Evolutionary conservation across 2,113 vertebrate genomes (phyloP).

Genomic region (Proterorhinus semilunaris): DNA sequence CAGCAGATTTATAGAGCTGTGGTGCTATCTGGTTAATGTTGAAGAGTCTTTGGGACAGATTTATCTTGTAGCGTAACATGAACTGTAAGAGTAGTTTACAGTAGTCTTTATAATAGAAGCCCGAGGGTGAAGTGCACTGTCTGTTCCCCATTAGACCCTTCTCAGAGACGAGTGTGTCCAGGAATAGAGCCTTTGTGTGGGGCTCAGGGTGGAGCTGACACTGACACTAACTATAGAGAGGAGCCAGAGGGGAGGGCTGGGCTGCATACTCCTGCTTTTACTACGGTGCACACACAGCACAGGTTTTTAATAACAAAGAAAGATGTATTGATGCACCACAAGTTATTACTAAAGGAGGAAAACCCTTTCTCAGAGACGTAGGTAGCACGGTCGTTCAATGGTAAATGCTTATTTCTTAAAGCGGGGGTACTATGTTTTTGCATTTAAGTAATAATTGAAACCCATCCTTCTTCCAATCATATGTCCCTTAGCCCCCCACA

Average conservation of each 20-base stretch:
- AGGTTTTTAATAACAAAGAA: not conserved
- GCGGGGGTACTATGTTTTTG: too few species aligned
- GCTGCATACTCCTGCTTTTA: slow-evolving; percentile 14
- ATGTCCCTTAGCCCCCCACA: too few species aligned
- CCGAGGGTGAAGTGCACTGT: not conserved
- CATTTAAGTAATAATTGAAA: too few species aligned
- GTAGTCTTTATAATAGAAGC: not conserved
- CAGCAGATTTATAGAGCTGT: too few species aligned
- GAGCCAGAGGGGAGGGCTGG: slow-evolving; percentile 14
- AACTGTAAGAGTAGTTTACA: not conserved
- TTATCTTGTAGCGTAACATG: not conserved
- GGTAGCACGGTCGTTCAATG: too few species aligned
- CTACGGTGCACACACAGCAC: not conserved
- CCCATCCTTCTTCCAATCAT: too few species aligned
- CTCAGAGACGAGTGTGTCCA: slow-evolving; percentile 29
- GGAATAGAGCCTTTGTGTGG: slow-evolving; percentile 56
- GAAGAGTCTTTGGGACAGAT: not conserved
- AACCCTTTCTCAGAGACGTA: too few species aligned
- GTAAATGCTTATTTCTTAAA: too few species aligned
- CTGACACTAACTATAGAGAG: slow-evolving; percentile 47
- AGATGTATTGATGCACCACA: not conserved
- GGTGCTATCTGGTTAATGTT: not conserved
- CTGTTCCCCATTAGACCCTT: slow-evolving; percentile 1
- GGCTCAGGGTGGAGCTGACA: slow-evolving; percentile 52
- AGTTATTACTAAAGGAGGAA: not conserved